Evolutionary conservation across 2,888 invertebrate species (phyloP), one percentile per base, ranked within the genome.

Genomic region (Limenitis arthemis): DNA sequence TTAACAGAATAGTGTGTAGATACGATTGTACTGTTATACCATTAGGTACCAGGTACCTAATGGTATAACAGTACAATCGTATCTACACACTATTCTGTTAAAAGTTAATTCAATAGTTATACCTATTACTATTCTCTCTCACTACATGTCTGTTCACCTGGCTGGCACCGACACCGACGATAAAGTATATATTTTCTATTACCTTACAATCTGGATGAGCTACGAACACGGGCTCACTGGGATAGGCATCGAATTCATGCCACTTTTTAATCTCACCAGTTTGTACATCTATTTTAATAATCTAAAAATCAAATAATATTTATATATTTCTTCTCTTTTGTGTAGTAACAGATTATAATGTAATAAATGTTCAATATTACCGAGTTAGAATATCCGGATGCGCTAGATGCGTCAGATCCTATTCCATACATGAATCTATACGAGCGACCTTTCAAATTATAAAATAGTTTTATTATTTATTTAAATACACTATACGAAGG

Each of bases 201-300:
- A 76, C 78, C 79, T 85, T 73, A 38, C 89, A 81, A 54, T 89
- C 75, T 1, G 94, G 94, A 9, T 86, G 65, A 5, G 93, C 89
- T 9, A 95, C 91, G 71, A 94, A 95, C 60, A 95, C 89, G 0
- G 95, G 94, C 74, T 95, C 95, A 65, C 95, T 94, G 7, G 95
- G 94, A 70, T 92, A 95, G 54, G 91, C 89, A 61, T 91, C 89
- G 88, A 71, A 66, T 89, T 90, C 0, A 91, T 91, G 42, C 43
- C 43, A 43, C 5, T 33, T 33, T 20, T 43, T 32, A 20, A 43
- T 20, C 9, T 33, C 6, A 20, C 43, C 43, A 5, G 43, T 33
- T 1, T 33, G n/a, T 7, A 32, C 33, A 43, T 43, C 43, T 20
- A 43, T 43, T 43, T 43, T 43, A 20, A 43, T 28, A 12, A 43